A percentile compares a stretch with the other conserved stretches of the same genome.
Evolutionary conservation across 35 echinoderm and acorn worm genomes (phyloP).

Genomic region (Apostichopus japonicus): DNA sequence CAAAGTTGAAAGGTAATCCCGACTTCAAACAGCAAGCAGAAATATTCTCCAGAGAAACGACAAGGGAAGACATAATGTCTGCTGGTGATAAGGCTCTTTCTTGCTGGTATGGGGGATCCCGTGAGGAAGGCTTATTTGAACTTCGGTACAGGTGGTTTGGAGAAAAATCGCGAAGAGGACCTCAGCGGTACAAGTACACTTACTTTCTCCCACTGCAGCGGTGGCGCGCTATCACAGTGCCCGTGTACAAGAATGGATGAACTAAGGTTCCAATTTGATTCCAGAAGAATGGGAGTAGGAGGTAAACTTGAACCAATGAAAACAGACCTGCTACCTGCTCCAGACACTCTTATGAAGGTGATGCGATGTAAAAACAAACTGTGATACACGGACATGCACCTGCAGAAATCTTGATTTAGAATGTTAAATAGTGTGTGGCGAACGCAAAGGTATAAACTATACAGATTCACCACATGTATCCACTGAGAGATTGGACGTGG

Average conservation of each 20-base stretch:
- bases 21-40: no score
- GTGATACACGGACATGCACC: conserved; percentile 40
- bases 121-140: not conserved
- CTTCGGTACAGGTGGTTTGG: conserved; percentile 31
- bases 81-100: not conserved
- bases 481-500: no score
- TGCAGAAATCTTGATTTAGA: conserved; percentile 54
- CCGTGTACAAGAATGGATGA: conserved; percentile 53
- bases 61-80: no score
- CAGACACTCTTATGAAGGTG: conserved; percentile 15
- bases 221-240: conserved; percentile 24
- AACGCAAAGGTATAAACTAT: conserved; percentile 43
- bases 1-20: not conserved
- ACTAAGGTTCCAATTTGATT: conserved; percentile 4
- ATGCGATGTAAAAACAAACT: conserved; percentile 50
- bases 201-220: conserved; percentile 40
- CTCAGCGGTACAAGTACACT: not conserved
- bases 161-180: conserved; percentile 4
- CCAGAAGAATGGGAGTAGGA: conserved; percentile 9
- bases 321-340: conserved; percentile 43
- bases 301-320: not conserved
- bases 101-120: not conserved
- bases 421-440: conserved; percentile 48
- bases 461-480: not conserved
- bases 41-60: no score